Evolutionary conservation across 2,113 vertebrate genomes (phyloP), one percentile per base, ranked within the genome.

Genomic region (Astur gentilis): DNA sequence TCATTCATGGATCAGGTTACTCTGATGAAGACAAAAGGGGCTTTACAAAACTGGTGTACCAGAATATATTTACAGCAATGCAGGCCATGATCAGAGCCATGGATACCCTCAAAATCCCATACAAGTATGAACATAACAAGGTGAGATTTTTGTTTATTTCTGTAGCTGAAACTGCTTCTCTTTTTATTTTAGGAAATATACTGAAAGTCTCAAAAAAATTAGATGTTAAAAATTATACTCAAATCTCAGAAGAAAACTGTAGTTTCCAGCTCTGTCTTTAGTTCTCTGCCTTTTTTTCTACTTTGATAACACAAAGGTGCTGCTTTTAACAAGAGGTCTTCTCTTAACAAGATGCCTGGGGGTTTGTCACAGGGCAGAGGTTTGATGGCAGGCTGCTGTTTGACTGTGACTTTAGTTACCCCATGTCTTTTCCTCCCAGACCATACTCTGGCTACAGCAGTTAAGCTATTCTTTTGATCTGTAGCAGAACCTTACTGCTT

Each of bases 41-140:
- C 42, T 42, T 42, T 42, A 99, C 98, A 71, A 98, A 98, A 97
- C 93, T 99, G 96, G 99, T 99, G 87, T 99, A 99, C 97, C 99
- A 99, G 98, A 99, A 99, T 98, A 99, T 99, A 98, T 99, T 99
- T 98, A 99, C 99, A 32, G 99, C 99, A 93, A 98, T 99, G 98
- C 99, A 99, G 98, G 98, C 99, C 93, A 99, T 99, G 99, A 99
- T 99, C 97, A 98, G 98, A 93, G 99, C 99, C 82, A 99, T 99
- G 99, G 99, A 98, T 75, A 98, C 98, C 0, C 98, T 99, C 91
- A 99, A 99, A 97, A 99, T 99, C 95, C 98, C 98, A 23, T 99
- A 99, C 98, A 99, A 98, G 96, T 98, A 98, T 72, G 98, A 99
- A 81, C 95, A 98, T 96, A 99, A 99, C 95, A 98, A 99, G 99